Conservation (phyloP, 30 jellyfish, hydroid and myxozoan genomes). For the Cassiopea andromeda region DNA sequence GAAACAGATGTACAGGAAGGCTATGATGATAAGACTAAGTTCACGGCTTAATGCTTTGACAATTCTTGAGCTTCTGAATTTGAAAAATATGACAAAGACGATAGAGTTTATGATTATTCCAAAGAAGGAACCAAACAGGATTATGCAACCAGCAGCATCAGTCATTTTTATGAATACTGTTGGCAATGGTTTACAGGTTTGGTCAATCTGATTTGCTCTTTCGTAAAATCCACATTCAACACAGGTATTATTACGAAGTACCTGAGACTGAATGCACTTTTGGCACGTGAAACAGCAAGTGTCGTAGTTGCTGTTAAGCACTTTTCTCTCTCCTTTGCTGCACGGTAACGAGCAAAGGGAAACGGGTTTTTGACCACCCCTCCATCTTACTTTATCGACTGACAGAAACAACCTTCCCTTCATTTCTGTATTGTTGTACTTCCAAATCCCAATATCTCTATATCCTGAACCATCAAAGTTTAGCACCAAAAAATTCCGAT, state of each 20-base stretch:
- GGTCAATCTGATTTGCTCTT: constrained; percentile 10
- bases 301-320: not conserved
- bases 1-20: constrained; percentile 61
- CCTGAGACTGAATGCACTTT: constrained; percentile 38
- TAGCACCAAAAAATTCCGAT: constrained; percentile 2
- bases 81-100: constrained; percentile 55
- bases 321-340: constrained; percentile 32
- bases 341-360: constrained; percentile 83
- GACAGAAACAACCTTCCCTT: not conserved
- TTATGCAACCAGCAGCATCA: constrained; percentile 3
- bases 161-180: constrained; percentile 7
- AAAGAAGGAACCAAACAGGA: constrained; percentile 30
- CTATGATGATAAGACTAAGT: constrained; percentile 66
- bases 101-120: constrained; percentile 64
- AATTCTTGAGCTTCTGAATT: constrained; percentile 62
- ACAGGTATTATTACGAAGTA: constrained; percentile 69
- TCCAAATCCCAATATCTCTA: constrained; percentile 50
- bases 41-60: constrained; percentile 90
- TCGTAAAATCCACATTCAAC: constrained; percentile 47
- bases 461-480: constrained; percentile 34
- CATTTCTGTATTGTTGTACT: not conserved
- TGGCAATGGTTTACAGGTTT: constrained; percentile 59
- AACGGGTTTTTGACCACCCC: constrained; percentile 5
- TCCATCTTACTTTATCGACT: constrained; percentile 20
- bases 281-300: constrained; percentile 82